Evolutionary conservation across 1,140 invertebrate genomes (phyloP), one percentile per base, ranked within the genome.

Genomic region (Hesperophylax magnus): DNA sequence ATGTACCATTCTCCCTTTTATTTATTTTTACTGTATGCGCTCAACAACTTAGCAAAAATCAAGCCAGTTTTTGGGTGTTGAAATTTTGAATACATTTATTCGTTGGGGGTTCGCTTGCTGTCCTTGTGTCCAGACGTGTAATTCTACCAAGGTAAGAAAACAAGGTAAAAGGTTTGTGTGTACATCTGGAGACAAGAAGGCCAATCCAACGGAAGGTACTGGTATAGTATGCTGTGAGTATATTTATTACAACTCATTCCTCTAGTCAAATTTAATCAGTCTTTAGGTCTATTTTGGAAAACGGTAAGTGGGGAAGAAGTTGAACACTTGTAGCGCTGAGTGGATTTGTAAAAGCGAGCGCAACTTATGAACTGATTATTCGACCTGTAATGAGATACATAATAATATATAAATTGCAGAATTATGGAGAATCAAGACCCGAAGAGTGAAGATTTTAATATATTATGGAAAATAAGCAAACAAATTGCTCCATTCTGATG

Each of bases 381-480:
- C 6, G 18, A 54, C 18, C 53, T 72, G 24, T 72, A 72, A 72
- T 72, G 27, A 72, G 69, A 72, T 72, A 72, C 56, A 47, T 47
- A 47, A 47, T 47, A 39, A 47, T 47, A 72, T 72, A 72, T 53
- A 72, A 72, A 72, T 72, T 72, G 47, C 69, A 72, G 69, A 72
- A 24, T 18, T 53, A 18, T 20, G 67, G 67, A 71, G 67, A 34
- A 34, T 31, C 58, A 61, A 61, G 20, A 61, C 18, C 58, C 20
- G 24, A 61, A 9, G 18, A 22, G 27, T 24, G 61, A 67, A 67
- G 63, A 67, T 67, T 7, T 47, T 47, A 47, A 47, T 47, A 47
- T 47, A 47, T 47, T 47, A 47, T 34, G 63, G 63, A 67, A 27
- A 34, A 47, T 47, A 7, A 5, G 20, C 20, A 61, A 58, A 22